Base-by-base conservation (phyloP, 2,113 vertebrate genomes). In the Urocynchramus pylzowi region DNA sequence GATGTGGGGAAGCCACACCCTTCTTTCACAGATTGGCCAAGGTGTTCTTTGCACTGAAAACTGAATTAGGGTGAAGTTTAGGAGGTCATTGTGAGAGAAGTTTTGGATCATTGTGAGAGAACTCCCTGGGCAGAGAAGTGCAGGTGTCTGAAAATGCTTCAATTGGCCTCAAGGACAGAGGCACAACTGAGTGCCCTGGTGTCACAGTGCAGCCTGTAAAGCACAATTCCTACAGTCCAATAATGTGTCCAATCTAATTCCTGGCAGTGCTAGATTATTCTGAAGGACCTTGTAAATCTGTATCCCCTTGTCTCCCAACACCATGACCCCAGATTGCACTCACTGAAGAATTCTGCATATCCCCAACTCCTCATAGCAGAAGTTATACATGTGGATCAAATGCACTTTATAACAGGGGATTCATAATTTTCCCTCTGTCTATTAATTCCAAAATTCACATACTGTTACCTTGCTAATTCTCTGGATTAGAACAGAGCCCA, bases 261-360 rank as follows among this genome's bases (percentile, higher is more conserved):
- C 11, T 47, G 47, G 41, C 7, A 11, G 17, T 56, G 31, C 2
- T 89, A 57, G 44, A 35, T 71, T 50, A 35, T 44, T 21, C 6
- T 3, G 30, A 52, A 83, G 49, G 42, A 47, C 2, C 3, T 30
- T 0, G 2, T 14, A 20, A 49, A 16, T 54, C 13, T 81, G 15
- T 14, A 24, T n/a, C 27, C 35, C 35, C 0, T 31, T 26, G 39
- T 37, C 33, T 45, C 39, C 22, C 16, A 18, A 11, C 26, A 10
- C 30, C 28, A 3, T 3, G 4, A 24, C 22, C 30, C 7, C n/a
- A 31, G 22, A 15, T 2, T 35, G 47, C 8, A 16, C 45, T 65
- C 22, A 11, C 53, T 33, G 35, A 41, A 10, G 28, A 9, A 3
- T 27, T n/a, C n/a, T 7, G 10, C 6, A 0, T 17, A 39, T 45